Percentiles rank a stretch among this genome's conserved stretches.
Conservation (phyloP, 2,797 vertebrate genomes). For the Gymnopithys bicolor region DNA sequence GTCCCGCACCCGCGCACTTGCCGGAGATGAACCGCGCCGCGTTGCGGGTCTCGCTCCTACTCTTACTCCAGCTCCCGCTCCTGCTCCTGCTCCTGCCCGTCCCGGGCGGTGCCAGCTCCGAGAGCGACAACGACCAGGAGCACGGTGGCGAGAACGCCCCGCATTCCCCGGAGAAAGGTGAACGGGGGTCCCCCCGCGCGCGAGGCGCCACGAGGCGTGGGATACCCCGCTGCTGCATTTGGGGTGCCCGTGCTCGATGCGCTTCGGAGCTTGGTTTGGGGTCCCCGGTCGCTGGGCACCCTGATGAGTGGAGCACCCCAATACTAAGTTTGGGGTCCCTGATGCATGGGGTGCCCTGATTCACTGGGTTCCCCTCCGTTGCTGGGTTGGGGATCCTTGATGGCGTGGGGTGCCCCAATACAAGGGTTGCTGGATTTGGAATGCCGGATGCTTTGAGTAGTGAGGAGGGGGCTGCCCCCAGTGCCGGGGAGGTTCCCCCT, state of each 20-base stretch:
- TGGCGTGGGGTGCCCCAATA: neutral
- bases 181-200: neutral
- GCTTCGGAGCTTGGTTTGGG: neutral
- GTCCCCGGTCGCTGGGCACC: neutral
- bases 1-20: conserved; percentile 48
- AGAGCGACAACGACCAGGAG: neutral
- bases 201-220: neutral
- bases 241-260: neutral
- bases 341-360: too few relatives aligned
- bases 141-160: neutral
- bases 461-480: neutral
- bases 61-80: neutral
- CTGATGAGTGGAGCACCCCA: neutral
- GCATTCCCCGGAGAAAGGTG: neutral
- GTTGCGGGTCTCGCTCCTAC: neutral
- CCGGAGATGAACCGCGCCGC: conserved; percentile 34
- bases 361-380: rapidly evolving
- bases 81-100: neutral
- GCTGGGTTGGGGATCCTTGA: neutral
- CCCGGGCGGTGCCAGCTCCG: neutral
- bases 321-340: neutral
- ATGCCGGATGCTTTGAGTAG: neutral
- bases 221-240: neutral
- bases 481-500: rapidly evolving
- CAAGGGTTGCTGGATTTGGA: neutral